phyloP scores from a whole-genome alignment of 2,113 vertebrate genomes.

The Corapipo altera region DNA sequence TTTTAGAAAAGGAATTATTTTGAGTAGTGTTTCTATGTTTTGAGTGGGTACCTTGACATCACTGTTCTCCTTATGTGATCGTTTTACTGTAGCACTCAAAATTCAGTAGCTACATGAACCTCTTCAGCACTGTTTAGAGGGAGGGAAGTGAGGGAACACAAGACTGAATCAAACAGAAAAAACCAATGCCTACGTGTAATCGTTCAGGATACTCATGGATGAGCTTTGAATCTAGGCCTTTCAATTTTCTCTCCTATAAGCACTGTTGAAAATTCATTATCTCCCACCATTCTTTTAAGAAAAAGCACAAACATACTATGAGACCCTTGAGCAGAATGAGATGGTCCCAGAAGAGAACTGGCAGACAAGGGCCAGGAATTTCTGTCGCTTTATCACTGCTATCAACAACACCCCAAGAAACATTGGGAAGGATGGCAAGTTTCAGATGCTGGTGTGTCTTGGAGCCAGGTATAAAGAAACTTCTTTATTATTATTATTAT shows the following conservation, averaged over 20 bases:
- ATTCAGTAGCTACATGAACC: not conserved
- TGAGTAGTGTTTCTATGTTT: not conserved
- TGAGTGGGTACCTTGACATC: not conserved
- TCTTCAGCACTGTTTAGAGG: not conserved
- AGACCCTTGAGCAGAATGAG: conserved; percentile 88
- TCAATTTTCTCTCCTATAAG: not conserved
- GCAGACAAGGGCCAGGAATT: conserved; percentile 89
- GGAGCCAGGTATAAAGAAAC: conserved; percentile 86
- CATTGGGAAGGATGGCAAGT: conserved; percentile 98
- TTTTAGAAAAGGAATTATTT: not conserved
- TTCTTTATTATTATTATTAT: not conserved
- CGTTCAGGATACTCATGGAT: not conserved
- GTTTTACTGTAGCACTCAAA: not conserved
- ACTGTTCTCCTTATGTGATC: not conserved
- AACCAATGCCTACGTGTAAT: not conserved
- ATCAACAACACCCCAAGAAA: conserved; percentile 93
- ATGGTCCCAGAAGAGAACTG: conserved; percentile 90
- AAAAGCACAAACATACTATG: conserved; percentile 96
- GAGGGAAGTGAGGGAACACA: not conserved
- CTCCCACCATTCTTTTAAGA: conserved; percentile 74
- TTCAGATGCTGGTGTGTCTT: conserved; percentile 98
- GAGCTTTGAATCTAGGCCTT: not conserved
- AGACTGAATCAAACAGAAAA: not conserved
- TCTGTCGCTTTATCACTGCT: conserved; percentile 93
- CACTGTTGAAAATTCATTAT: not conserved